Evolutionary conservation across 2,797 vertebrate species (phyloP), one percentile per base, ranked within the genome.

Genomic region (Rhynchotus rufescens): DNA sequence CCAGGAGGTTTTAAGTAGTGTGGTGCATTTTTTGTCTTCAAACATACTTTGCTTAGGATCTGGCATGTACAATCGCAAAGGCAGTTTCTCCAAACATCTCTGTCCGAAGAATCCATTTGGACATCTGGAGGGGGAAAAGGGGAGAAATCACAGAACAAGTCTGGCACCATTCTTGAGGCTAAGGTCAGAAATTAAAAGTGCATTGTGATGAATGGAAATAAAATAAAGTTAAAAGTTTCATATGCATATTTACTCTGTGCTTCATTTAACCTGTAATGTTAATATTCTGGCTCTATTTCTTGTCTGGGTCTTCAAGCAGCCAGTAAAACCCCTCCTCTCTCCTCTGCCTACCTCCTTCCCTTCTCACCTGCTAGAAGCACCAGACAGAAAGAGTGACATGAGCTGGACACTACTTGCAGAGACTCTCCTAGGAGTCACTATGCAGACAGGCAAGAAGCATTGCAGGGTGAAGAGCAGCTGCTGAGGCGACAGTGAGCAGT

Each of bases 31-130:
- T 98, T 98, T 98, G 97, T 98, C 97, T 98, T 98, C 98, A 98
- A 98, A 99, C 99, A 99, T 99, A 99, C 99, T 99, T 99, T 99
- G 98, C 97, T 97, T 98, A 98, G 98, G 98, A 98, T 98, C 98
- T 99, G 98, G 98, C 99, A 99, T 99, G 98, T 98, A 98, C 98
- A 98, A 98, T 98, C 99, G 98, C 98, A 98, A 98, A 94, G 99
- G 99, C 98, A 98, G 98, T 97, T 98, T 99, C 98, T 99, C 98
- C 98, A 98, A 98, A 98, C 99, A 99, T 97, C 99, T 99, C 89
- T 97, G 98, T 98, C 99, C 99, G 97, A 98, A 99, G 99, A 99
- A 99, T 99, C 99, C 99, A 2, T 98, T 98, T 95, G 98, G 98
- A 99, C 99, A 99, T 99, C 99, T 99, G 98, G 98, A 98, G 98